phyloP scores from a whole-genome alignment of 2,888 invertebrate species.

The Biston stratarius region DNA sequence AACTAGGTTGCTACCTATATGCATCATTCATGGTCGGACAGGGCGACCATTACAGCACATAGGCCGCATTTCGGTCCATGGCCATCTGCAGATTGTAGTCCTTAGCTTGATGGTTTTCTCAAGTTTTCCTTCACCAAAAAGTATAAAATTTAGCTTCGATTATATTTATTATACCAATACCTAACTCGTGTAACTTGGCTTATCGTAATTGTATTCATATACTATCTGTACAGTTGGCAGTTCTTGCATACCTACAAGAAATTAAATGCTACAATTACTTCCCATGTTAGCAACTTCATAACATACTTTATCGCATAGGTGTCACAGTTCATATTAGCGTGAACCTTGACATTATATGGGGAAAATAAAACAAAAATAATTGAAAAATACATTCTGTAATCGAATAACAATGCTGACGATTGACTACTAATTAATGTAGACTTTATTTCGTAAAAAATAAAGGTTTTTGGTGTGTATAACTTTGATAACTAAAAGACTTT shows the following conservation, averaged over 20 bases:
- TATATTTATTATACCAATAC: too few relatives aligned
- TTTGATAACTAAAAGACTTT: neutral
- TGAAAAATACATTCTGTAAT: neutral
- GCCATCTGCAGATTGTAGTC: too few relatives aligned
- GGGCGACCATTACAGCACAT: too few relatives aligned
- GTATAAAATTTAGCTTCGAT: too few relatives aligned
- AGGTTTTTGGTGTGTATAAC: neutral
- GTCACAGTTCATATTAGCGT: neutral
- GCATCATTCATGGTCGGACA: too few relatives aligned
- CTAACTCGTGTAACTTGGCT: neutral
- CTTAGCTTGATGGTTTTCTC: too few relatives aligned
- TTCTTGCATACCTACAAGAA: slow-evolving; percentile 22
- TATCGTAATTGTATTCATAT: neutral
- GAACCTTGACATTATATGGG: neutral
- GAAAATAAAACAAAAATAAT: neutral
- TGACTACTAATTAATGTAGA: slow-evolving; percentile 7
- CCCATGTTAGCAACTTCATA: neutral
- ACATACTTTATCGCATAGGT: neutral
- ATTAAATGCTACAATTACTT: slow-evolving; percentile 6
- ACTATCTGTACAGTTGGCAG: slow-evolving; percentile 12
- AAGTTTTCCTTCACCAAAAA: too few relatives aligned
- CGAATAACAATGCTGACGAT: neutral
- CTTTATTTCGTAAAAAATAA: neutral
- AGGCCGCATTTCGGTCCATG: too few relatives aligned
- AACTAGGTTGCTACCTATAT: too few relatives aligned